Evolutionary conservation across 2,888 invertebrate species (phyloP), one percentile per base, ranked within the genome.

Genomic region (Chrysina gloriosa): DNA sequence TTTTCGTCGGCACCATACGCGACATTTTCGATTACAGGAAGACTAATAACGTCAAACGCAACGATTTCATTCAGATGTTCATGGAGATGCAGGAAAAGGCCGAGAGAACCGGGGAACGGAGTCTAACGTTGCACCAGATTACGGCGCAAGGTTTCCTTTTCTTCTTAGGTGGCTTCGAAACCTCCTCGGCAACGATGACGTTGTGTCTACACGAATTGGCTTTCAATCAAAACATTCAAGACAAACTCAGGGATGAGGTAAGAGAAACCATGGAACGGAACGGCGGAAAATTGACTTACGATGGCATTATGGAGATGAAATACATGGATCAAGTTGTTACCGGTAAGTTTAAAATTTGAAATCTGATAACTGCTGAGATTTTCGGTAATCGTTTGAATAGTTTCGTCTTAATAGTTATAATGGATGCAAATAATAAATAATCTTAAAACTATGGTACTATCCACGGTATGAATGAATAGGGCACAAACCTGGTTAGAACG

Each of bases 101-200:
- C 16, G 61, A 58, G 9, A 29, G 27, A 19, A 61, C 52, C 7
- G 45, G 29, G 1, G 61, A 65, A 6, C 25, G 16, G 11, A 48
- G 19, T 9, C 21, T 65, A 25, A 58, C 61, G 4, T 34, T 65
- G 3, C 68, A 76, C 0, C 31, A 65, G 21, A 70, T 84, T 29
- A 64, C 76, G 0, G 77, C 83, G 0, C 81, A 84, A 21, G 73
- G 79, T 2, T 73, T 83, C 1, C 77, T 84, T 0, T 84, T 85
- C 71, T 84, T 84, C 68, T 27, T 82, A 0, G 85, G 84, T 16
- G 84, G 84, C 1, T 84, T 81, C 69, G 84, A 84, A 66, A 85
- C 85, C 0, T 83, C 84, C 0, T 81, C 84, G 0, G 76, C 80
- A 0, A 80, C 81, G 0, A 72, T 85, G 54, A 77, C 78, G 6